A percentile compares a stretch with the other conserved stretches of the same genome.
Evolutionary conservation across 2,888 invertebrate species (phyloP).

Genomic region (Anorthoa munda): DNA sequence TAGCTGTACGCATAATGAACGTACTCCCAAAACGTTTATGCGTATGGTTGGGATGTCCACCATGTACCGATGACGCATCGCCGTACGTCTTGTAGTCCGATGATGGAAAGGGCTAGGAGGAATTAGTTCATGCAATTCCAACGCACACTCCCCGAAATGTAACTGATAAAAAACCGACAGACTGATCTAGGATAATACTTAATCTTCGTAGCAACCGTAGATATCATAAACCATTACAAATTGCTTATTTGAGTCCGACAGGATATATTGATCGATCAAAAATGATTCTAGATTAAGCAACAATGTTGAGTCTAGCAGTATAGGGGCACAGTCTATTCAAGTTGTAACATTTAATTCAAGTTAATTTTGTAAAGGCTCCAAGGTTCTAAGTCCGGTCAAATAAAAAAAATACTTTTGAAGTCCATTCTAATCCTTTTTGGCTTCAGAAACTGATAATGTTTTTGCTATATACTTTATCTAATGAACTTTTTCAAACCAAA

Average conservation of each 20-base stretch:
- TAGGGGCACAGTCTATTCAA: slow-evolving; percentile 16
- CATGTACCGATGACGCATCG: no score
- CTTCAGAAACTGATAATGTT: background rate
- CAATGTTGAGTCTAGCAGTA: slow-evolving; percentile 7
- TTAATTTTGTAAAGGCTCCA: background rate
- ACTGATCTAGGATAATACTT: background rate
- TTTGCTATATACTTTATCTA: background rate
- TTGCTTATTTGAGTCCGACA: background rate
- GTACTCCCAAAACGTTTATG: no score
- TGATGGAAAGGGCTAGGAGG: no score
- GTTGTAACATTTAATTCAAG: background rate
- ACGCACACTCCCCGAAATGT: no score
- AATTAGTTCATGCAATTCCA: no score
- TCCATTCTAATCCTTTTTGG: no score
- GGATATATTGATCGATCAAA: slow-evolving; percentile 7
- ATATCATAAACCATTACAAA: background rate
- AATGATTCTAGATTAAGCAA: slow-evolving; percentile 3
- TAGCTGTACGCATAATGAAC: no score
- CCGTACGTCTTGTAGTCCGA: no score
- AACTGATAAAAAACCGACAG: no score
- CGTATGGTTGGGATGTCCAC: no score
- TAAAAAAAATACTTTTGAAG: background rate
- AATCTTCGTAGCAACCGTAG: background rate
- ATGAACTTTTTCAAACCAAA: slow-evolving; percentile 7
- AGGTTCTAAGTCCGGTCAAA: background rate